Percentiles rank a stretch among this genome's conserved stretches.
Evolutionary conservation across 2,888 invertebrate species (phyloP).

Genomic region (Plebejus anna): DNA sequence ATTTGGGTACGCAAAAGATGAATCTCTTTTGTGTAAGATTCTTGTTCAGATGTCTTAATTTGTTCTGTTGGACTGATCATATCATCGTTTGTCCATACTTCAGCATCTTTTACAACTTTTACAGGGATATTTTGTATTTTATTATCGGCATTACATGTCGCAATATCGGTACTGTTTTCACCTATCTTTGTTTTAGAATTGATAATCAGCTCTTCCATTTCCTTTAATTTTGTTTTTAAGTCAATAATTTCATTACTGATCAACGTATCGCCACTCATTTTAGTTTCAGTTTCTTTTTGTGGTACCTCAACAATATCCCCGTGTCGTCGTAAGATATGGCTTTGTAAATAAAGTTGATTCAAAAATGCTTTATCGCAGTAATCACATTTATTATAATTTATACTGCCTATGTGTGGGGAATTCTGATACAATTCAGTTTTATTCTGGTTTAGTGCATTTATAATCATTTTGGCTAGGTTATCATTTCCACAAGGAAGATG

Average conservation of each 20-base stretch:
- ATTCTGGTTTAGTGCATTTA: slow-evolving; percentile 60
- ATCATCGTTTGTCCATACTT: slow-evolving; percentile 54
- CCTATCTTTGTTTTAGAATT: slow-evolving; percentile 30
- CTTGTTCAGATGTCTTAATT: slow-evolving; percentile 76
- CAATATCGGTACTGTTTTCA: slow-evolving; percentile 32
- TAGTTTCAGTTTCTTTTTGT: slow-evolving; percentile 50
- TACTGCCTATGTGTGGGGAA: slow-evolving; percentile 50
- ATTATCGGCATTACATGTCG: slow-evolving; percentile 7
- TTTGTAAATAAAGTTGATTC: slow-evolving; percentile 81
- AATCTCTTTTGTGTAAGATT: slow-evolving; percentile 77
- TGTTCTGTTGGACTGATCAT: slow-evolving; percentile 66
- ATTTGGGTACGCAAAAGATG: slow-evolving; percentile 64
- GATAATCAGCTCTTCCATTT: slow-evolving; percentile 59
- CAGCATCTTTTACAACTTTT: slow-evolving; percentile 56
- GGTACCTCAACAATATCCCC: slow-evolving; percentile 52
- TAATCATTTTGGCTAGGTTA: slow-evolving; percentile 70
- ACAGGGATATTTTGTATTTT: not conserved
- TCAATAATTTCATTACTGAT: slow-evolving; percentile 69
- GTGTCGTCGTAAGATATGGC: slow-evolving; percentile 83
- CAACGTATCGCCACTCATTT: slow-evolving; percentile 69
- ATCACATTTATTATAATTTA: slow-evolving; percentile 79
- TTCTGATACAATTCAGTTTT: slow-evolving; percentile 59
- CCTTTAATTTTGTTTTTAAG: slow-evolving; percentile 70
- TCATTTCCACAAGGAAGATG: slow-evolving; percentile 65
- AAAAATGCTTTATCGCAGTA: slow-evolving; percentile 85